These are phyloP conservation scores for Abramis brama DNA, from an alignment of 2,113 vertebrate genomes.

Conservation along the genomic window DNA sequence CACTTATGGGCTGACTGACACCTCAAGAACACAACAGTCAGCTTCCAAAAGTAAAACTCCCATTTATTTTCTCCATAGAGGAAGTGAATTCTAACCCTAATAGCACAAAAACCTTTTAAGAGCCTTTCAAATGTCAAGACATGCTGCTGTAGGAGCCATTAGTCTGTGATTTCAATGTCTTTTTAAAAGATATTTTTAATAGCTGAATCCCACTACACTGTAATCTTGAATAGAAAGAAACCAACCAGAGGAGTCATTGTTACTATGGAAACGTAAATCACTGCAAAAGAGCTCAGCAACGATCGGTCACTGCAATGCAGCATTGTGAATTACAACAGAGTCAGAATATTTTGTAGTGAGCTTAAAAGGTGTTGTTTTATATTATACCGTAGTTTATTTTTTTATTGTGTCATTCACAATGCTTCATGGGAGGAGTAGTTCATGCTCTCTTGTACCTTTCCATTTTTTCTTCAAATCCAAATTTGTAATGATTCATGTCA, in stretches of 20 bases:
- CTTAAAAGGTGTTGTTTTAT: background rate
- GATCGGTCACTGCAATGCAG: slow-evolving; percentile 14
- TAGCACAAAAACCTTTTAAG: background rate
- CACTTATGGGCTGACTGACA: background rate
- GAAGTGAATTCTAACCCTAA: background rate
- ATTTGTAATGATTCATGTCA: background rate
- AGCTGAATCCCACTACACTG: background rate
- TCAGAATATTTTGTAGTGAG: background rate
- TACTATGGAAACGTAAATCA: slow-evolving; percentile 19
- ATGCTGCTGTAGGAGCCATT: background rate
- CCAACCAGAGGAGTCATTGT: background rate
- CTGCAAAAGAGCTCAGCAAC: slow-evolving; percentile 5
- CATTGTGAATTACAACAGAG: background rate
- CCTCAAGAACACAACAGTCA: background rate
- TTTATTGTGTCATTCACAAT: background rate
- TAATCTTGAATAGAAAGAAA: background rate
- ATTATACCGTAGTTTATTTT: background rate
- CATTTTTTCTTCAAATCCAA: background rate
- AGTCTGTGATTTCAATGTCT: slow-evolving; percentile 6
- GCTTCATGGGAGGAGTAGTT: background rate
- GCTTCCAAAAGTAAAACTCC: slow-evolving; percentile 6
- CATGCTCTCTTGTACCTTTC: background rate
- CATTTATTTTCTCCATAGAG: slow-evolving; percentile 1
- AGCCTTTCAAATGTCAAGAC: background rate
- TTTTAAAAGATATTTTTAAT: background rate